phyloP scores from a whole-genome alignment of 2,113 vertebrate species.

The Pyxicephalus adspersus region DNA sequence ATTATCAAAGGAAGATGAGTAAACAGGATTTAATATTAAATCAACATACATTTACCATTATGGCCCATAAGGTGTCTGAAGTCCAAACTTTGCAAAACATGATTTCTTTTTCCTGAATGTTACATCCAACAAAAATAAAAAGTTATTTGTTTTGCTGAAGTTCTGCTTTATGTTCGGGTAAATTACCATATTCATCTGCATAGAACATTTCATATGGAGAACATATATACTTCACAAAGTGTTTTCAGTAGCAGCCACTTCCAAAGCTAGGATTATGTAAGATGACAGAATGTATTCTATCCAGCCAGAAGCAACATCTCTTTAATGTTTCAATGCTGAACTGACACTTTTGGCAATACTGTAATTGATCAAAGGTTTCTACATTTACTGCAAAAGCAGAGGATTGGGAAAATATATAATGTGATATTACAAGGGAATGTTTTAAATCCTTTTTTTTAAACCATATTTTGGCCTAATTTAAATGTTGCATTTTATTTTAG shows the following conservation, averaged over 20 bases:
- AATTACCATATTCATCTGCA: too few species aligned
- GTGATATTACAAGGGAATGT: not conserved
- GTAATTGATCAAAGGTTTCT: slow-evolving; percentile 6
- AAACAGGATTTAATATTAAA: too few species aligned
- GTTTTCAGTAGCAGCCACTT: not conserved
- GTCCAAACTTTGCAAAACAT: too few species aligned
- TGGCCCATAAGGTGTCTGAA: too few species aligned
- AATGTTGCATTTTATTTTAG: not conserved
- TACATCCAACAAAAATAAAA: too few species aligned
- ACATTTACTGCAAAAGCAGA: not conserved
- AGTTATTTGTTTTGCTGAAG: too few species aligned
- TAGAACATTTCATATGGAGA: not conserved
- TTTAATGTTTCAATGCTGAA: slow-evolving; percentile 40
- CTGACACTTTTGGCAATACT: not conserved
- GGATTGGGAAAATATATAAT: not conserved
- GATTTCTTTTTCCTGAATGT: too few species aligned
- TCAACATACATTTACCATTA: too few species aligned
- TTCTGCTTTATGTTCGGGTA: too few species aligned
- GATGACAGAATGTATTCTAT: not conserved
- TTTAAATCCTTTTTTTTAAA: not conserved
- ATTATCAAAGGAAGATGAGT: too few species aligned
- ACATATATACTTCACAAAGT: slow-evolving; percentile 16
- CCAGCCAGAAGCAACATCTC: not conserved
- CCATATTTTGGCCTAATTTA: not conserved
- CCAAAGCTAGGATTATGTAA: not conserved